phyloP scores from a whole-genome alignment of 2,113 vertebrate species.

The Chaetops frenatus region DNA sequence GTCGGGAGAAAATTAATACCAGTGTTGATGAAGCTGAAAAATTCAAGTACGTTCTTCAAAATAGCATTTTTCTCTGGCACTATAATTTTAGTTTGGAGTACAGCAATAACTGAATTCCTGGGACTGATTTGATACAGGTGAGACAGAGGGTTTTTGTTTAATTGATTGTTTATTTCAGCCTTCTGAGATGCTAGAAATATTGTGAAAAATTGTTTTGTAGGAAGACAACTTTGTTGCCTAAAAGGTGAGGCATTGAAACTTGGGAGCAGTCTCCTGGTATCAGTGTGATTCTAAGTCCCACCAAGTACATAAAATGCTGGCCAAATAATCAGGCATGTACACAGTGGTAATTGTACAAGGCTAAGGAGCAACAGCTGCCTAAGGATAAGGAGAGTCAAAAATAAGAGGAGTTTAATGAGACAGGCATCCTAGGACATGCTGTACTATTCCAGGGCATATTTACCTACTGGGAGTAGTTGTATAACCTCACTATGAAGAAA shows the following conservation, averaged over 20 bases:
- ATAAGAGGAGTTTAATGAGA: neutral
- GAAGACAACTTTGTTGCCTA: neutral
- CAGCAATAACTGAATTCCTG: neutral
- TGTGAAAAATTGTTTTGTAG: neutral
- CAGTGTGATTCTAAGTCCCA: neutral
- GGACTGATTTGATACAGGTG: constrained; percentile 5
- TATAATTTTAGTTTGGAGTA: neutral
- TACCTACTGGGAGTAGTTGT: neutral
- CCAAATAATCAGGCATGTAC: neutral
- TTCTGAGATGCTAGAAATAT: neutral
- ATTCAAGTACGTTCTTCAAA: neutral
- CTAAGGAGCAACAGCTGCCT: neutral
- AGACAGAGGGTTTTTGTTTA: neutral
- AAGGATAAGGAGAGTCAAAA: neutral
- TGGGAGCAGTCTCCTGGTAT: neutral
- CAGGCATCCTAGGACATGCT: neutral
- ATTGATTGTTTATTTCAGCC: neutral
- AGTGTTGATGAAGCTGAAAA: neutral
- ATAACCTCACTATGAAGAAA: neutral
- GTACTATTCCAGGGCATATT: neutral
- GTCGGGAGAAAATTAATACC: neutral
- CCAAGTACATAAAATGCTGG: neutral
- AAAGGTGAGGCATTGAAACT: neutral
- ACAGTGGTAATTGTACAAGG: neutral
- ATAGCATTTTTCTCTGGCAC: neutral